Conservation (phyloP, 2,113 vertebrate genomes). For the Rafetus swinhoei region DNA sequence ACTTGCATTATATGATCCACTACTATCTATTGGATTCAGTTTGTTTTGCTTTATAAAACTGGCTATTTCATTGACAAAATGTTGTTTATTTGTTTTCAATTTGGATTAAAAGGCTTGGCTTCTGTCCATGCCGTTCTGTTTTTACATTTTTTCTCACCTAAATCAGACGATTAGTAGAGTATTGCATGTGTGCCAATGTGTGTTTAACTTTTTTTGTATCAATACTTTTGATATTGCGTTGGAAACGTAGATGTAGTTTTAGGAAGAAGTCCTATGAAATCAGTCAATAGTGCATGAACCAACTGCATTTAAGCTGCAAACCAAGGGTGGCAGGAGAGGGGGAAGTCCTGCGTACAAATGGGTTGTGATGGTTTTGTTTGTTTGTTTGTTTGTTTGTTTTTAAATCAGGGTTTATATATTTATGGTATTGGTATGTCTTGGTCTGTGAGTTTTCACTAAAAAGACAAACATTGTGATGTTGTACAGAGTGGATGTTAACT, state of each 20-base stretch:
- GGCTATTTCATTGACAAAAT: conserved; percentile 6
- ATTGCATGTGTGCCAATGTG: conserved; percentile 5
- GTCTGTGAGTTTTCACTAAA: neutral
- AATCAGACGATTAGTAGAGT: conserved; percentile 1
- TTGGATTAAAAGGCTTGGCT: neutral
- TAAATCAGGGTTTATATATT: neutral
- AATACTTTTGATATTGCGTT: conserved; percentile 44
- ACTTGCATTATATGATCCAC: neutral
- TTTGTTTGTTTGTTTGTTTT: neutral
- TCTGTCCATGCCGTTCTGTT: neutral
- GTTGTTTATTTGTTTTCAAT: conserved; percentile 18
- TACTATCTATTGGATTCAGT: neutral
- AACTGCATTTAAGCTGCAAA: conserved; percentile 22
- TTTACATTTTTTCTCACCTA: conserved; percentile 39
- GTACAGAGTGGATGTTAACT: neutral
- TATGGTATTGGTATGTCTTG: neutral
- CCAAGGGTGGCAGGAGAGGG: neutral
- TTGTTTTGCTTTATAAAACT: conserved; percentile 35
- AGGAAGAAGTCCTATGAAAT: conserved; percentile 59
- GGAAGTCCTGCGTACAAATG: conserved; percentile 10
- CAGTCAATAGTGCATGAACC: conserved; percentile 59
- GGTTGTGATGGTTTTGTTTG: neutral
- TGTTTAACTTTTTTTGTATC: conserved; percentile 48
- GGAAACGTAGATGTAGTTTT: conserved; percentile 45
- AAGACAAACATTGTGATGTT: neutral